These are phyloP conservation scores for Neodiprion fabricii DNA, from an alignment of 1,140 invertebrate species.

Conservation along the genomic window DNA sequence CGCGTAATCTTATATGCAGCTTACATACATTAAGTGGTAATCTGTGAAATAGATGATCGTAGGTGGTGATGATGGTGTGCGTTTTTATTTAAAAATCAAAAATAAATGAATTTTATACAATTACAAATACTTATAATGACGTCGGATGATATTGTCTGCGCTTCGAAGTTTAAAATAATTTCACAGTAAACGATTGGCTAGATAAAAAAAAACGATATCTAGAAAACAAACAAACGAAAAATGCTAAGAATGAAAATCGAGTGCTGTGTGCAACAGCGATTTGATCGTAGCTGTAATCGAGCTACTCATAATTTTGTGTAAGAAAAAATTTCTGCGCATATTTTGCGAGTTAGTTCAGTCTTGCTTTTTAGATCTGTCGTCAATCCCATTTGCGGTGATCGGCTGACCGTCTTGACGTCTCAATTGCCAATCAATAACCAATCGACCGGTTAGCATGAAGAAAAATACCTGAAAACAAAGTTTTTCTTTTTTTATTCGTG, in stretches of 20 bases:
- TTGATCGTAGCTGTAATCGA: neutral
- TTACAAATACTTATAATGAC: too few relatives aligned
- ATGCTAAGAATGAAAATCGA: neutral
- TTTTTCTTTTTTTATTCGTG: neutral
- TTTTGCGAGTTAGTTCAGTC: constrained; percentile 47
- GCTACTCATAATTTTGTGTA: neutral
- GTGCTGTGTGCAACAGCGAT: neutral
- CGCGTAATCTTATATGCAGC: too few relatives aligned
- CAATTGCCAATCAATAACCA: constrained; percentile 79
- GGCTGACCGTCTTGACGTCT: constrained; percentile 54
- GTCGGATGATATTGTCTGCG: too few relatives aligned
- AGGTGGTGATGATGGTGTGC: neutral
- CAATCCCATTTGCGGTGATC: constrained; percentile 52
- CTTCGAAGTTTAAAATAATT: too few relatives aligned
- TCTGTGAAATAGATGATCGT: neutral
- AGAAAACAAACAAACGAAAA: neutral
- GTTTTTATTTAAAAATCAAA: neutral
- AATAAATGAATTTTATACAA: neutral
- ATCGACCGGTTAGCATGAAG: constrained; percentile 91
- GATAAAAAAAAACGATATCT: neutral
- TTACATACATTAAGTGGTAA: neutral
- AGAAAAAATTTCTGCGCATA: neutral
- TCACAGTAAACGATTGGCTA: too few relatives aligned
- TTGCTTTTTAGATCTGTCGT: constrained; percentile 60
- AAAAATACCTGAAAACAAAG: constrained; percentile 76